A percentile compares a stretch with the other conserved stretches of the same genome.
Conservation (phyloP, 1,140 invertebrate species). For the Drosophila subpulchrella region DNA sequence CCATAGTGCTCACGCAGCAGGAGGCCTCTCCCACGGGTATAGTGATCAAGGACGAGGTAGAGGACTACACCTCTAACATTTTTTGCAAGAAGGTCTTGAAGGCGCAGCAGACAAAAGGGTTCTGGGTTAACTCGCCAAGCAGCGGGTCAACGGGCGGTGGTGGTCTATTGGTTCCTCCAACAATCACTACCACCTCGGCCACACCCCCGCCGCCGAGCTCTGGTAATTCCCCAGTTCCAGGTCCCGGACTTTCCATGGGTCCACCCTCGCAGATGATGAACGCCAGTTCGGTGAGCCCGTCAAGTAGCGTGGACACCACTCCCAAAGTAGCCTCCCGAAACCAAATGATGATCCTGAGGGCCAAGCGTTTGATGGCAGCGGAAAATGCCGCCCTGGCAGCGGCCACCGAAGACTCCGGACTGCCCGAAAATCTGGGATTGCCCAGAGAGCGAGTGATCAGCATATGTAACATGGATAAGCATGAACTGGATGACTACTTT, state of each 20-base stretch:
- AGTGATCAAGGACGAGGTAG: slow-evolving; percentile 79
- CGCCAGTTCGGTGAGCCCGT: slow-evolving; percentile 69
- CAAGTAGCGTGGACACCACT: slow-evolving; percentile 59
- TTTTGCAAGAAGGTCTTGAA: slow-evolving; percentile 84
- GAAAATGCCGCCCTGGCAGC: slow-evolving; percentile 63
- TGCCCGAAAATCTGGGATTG: slow-evolving; percentile 78
- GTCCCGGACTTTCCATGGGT: slow-evolving; percentile 61
- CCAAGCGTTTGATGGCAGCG: slow-evolving; percentile 55
- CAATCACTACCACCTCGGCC: slow-evolving; percentile 70
- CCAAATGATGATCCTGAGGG: slow-evolving; percentile 62
- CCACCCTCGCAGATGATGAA: slow-evolving; percentile 72
- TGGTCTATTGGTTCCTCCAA: slow-evolving; percentile 56
- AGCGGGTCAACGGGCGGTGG: slow-evolving; percentile 40
- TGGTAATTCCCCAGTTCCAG: slow-evolving; percentile 15
- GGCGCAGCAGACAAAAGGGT: slow-evolving; percentile 82
- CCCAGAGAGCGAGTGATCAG: slow-evolving; percentile 88
- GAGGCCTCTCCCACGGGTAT: slow-evolving; percentile 47
- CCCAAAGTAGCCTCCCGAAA: slow-evolving; percentile 76
- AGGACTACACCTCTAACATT: slow-evolving; percentile 76
- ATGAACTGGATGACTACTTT: slow-evolving; percentile 90
- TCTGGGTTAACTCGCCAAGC: slow-evolving; percentile 77
- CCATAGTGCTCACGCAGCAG: slow-evolving; percentile 22
- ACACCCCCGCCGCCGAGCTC: slow-evolving; percentile 60
- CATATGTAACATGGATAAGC: slow-evolving; percentile 90
- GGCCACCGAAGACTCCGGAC: slow-evolving; percentile 60